Evolutionary conservation across 2,113 vertebrate genomes (phyloP).

Genomic region (Accipiter cooperii): DNA sequence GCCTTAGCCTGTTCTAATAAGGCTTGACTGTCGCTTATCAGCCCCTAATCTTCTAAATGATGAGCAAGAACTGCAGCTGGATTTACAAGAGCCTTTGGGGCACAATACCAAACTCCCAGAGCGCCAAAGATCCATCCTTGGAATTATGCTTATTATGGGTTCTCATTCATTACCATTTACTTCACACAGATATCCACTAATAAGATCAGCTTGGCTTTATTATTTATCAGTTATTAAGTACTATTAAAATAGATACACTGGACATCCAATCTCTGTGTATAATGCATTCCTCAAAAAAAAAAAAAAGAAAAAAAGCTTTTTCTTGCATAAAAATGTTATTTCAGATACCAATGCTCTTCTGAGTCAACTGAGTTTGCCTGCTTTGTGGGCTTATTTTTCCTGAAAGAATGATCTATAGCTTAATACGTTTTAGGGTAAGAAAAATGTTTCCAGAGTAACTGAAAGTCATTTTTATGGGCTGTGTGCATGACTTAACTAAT

Average conservation of each 20-base stretch:
- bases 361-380: not conserved
- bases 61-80: constrained; percentile 51
- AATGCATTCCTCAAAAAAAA: not conserved
- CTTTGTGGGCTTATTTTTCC: not conserved
- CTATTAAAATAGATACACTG: not conserved
- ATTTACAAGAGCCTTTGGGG: constrained; percentile 64
- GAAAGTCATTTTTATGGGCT: not conserved
- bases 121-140: constrained; percentile 1
- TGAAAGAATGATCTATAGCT: not conserved
- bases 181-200: not conserved
- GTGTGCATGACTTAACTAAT: not conserved
- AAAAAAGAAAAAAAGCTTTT: not conserved
- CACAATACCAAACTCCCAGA: constrained; percentile 52
- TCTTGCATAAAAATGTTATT: not conserved
- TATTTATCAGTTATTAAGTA: not conserved
- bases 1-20: constrained; percentile 57
- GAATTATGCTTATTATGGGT: constrained; percentile 40
- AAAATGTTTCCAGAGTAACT: not conserved
- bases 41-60: constrained; percentile 60
- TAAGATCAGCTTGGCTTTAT: not conserved
- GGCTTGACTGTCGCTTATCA: constrained; percentile 58
- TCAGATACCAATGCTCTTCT: not conserved
- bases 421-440: not conserved
- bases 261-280: not conserved
- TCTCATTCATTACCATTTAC: constrained; percentile 38